Conservation (phyloP, 64 coral and sea anemone genomes). For the Astreopora myriophthalma region DNA sequence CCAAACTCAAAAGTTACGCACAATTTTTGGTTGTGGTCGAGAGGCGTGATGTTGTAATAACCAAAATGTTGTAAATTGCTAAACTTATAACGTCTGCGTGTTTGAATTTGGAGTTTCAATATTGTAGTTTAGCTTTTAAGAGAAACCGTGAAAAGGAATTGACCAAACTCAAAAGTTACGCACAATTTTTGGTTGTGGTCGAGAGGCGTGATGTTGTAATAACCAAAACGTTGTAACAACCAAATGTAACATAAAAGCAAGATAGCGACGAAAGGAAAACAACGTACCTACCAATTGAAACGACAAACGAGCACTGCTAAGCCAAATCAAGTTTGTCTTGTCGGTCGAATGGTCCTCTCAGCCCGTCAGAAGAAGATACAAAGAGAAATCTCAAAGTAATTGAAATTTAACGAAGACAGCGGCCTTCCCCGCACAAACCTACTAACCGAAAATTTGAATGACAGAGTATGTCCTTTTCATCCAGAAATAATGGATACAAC, state of each 20-base stretch:
- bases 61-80: too few species aligned
- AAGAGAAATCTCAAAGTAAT: neutral
- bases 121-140: too few species aligned
- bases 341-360: neutral
- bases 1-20: too few species aligned
- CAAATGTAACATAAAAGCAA: neutral
- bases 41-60: too few species aligned
- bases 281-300: neutral
- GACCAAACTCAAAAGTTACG: too few species aligned
- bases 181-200: too few species aligned
- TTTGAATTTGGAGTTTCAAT: too few species aligned
- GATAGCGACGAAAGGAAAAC: neutral
- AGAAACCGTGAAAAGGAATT: too few species aligned
- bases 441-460: neutral
- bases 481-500: conserved; percentile 33
- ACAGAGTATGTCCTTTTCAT: neutral
- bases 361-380: neutral
- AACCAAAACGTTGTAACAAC: neutral
- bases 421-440: too few species aligned
- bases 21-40: too few species aligned
- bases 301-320: neutral
- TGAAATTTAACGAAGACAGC: neutral
- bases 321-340: neutral
- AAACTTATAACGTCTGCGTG: too few species aligned
- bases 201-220: too few species aligned